Evolutionary conservation across 2,113 vertebrate genomes (phyloP).

Genomic region (Sebastes schlegelii): DNA sequence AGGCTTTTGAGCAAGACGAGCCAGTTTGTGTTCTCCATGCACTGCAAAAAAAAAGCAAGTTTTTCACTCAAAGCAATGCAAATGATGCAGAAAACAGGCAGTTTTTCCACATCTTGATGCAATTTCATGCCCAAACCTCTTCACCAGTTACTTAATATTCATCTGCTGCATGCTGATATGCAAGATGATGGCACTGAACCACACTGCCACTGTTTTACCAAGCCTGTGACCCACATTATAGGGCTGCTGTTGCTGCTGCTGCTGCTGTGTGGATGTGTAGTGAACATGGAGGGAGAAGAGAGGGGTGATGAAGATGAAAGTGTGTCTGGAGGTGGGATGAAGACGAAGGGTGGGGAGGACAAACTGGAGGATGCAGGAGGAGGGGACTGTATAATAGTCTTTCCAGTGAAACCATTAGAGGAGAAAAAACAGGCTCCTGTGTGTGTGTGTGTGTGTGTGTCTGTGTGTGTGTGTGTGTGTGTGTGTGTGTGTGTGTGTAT

Average conservation of each 20-base stretch:
- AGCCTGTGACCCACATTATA: constrained; percentile 52
- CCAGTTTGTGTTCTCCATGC: not conserved
- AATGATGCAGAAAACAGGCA: not conserved
- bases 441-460: constrained; percentile 5
- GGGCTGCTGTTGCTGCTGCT: not conserved
- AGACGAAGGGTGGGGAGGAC: not conserved
- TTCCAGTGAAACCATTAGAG: constrained; percentile 39
- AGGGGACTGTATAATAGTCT: constrained; percentile 11
- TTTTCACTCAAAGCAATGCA: not conserved
- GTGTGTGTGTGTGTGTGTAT: constrained; percentile 14
- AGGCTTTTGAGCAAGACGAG: not conserved
- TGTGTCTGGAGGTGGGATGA: constrained; percentile 24
- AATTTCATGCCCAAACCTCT: not conserved
- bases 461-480: constrained; percentile 1
- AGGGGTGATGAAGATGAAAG: constrained; percentile 3
- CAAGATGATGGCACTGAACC: constrained; percentile 17
- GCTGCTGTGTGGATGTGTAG: too few relatives aligned
- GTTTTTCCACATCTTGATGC: too few relatives aligned
- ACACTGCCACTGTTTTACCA: constrained; percentile 28
- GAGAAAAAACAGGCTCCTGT: constrained; percentile 6
- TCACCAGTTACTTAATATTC: not conserved
- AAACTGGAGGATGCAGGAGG: constrained; percentile 47
- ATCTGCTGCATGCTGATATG: not conserved
- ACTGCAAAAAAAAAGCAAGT: not conserved
- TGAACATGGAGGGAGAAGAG: too few relatives aligned